Evolutionary conservation across 2,888 invertebrate species (phyloP).

Genomic region (Abscondita cerata): DNA sequence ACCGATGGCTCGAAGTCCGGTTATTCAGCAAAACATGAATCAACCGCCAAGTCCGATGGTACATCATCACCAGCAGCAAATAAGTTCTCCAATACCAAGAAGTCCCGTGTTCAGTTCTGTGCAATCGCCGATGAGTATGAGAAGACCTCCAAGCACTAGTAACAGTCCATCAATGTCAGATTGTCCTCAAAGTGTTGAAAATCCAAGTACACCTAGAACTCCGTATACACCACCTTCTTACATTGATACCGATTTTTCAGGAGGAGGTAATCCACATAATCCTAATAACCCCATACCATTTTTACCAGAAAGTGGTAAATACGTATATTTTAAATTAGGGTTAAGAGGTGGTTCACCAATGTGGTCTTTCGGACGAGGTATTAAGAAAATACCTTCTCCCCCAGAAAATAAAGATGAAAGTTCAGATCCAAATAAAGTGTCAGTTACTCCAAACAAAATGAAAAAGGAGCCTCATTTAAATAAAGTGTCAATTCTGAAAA

Average conservation of each 20-base stretch:
- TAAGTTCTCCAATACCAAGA: constrained; percentile 38
- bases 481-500: constrained; percentile 68
- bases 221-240: constrained; percentile 53
- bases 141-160: constrained; percentile 63
- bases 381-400: constrained; percentile 54
- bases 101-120: constrained; percentile 57
- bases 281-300: constrained; percentile 66
- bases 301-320: constrained; percentile 66
- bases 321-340: constrained; percentile 67
- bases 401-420: constrained; percentile 45
- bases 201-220: constrained; percentile 63
- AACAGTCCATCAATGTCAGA: constrained; percentile 65
- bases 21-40: constrained; percentile 56
- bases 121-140: constrained; percentile 63
- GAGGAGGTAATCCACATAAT: constrained; percentile 64
- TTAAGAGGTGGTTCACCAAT: constrained; percentile 72
- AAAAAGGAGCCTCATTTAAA: constrained; percentile 60
- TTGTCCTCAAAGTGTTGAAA: constrained; percentile 66
- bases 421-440: constrained; percentile 31
- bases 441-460: constrained; percentile 43
- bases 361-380: constrained; percentile 62
- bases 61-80: constrained; percentile 56
- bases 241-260: constrained; percentile 40
- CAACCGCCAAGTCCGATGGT: constrained; percentile 57
- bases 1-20: constrained; percentile 66